Evolutionary conservation across 2,888 invertebrate genomes (phyloP), one percentile per base, ranked within the genome.

Genomic region (Heliconius ethilla): DNA sequence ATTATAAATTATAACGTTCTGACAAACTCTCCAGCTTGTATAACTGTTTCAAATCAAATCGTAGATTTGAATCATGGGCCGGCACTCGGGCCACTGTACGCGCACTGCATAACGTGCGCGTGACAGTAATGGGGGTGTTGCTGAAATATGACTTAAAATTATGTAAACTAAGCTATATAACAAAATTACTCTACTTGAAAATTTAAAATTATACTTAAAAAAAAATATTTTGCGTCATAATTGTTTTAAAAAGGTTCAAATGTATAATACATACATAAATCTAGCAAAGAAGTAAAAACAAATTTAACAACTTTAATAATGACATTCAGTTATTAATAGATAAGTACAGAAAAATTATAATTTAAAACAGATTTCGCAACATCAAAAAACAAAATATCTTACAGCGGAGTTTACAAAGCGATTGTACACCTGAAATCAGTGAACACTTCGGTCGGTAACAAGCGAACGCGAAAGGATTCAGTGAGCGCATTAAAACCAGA

Each of bases 401-500:
- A 63, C 62, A n/a, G 37, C 29, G 70, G 73, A 75, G 40, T 75
- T 74, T 63, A 76, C 67, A 74, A 74, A 72, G 74, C 63, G 69
- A 40, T 67, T 55, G 82, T 84, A 84, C 80, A 87, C 85, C 86
- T 87, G 87, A 87, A 88, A 87, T 88, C 86, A 86, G 85, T 81
- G 84, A 83, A 85, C 86, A 85, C 78, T 80, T 73, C 78, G 63
- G 75, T 79, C 85, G 88, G 88, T 91, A 92, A 92, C 92, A 91
- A 93, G 90, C 89, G 86, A 83, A 83, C 85, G 87, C 85, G 89
- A 90, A 91, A 92, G 92, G 91, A 90, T 91, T 90, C 89, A 85
- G 87, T 85, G 86, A 86, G 85, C 86, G 89, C 89, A 90, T 92
- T 92, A 90, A 92, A 90, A 90, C 89, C 90, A 91, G 90, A 92